Evolutionary conservation across 2,113 vertebrate genomes (phyloP).

Genomic region (Odocoileus virginianus): DNA sequence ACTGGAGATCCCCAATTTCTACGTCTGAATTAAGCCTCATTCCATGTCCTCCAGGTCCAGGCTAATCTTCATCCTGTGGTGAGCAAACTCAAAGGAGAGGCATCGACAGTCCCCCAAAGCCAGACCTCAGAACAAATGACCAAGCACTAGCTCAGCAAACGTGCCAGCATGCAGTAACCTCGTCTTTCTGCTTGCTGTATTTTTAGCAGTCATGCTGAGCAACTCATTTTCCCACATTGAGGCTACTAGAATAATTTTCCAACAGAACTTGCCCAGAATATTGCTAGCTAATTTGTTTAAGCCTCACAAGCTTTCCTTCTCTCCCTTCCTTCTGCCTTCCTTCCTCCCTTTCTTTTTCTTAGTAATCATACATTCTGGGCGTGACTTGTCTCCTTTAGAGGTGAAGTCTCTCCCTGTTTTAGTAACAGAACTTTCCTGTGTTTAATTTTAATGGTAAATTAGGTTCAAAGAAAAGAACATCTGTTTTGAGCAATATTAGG

Average conservation of each 20-base stretch:
- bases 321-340: too few species aligned
- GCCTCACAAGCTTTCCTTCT: neutral
- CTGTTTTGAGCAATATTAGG: slow-evolving; percentile 4
- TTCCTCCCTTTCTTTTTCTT: neutral
- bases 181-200: neutral
- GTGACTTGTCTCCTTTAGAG: neutral
- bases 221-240: neutral
- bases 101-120: neutral
- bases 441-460: slow-evolving; percentile 8
- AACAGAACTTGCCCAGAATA: neutral
- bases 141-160: neutral
- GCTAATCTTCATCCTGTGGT: neutral
- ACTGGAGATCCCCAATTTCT: neutral
- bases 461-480: neutral
- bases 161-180: neutral
- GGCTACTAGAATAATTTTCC: neutral
- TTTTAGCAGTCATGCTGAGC: neutral
- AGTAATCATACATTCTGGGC: neutral
- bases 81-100: neutral
- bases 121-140: neutral
- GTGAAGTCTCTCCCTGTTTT: neutral
- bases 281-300: neutral
- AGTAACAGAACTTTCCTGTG: neutral
- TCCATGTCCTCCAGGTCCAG: neutral
- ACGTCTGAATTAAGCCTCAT: neutral